A percentile compares a stretch with the other conserved stretches of the same genome.
phyloP scores from a whole-genome alignment of 2,797 vertebrate genomes.

The Anniella stebbinsi region DNA sequence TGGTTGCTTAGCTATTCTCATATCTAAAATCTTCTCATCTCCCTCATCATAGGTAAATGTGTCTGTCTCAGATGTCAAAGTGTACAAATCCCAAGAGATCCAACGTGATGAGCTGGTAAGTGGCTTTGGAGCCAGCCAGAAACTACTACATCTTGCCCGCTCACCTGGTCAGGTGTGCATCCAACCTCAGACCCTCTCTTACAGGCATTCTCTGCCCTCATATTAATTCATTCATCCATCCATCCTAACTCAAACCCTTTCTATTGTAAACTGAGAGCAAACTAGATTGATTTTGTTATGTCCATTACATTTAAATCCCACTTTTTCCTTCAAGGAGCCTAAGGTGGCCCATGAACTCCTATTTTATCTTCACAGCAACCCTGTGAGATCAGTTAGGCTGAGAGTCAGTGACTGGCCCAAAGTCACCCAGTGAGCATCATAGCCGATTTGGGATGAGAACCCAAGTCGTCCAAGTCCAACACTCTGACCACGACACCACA shows the following conservation, averaged over 20 bases:
- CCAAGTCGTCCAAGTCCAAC: too few relatives aligned
- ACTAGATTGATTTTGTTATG: not conserved
- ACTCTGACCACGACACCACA: too few relatives aligned
- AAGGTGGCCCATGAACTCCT: too few relatives aligned
- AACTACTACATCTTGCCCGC: conserved; percentile 11
- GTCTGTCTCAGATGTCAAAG: conserved; percentile 85
- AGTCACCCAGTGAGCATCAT: too few relatives aligned
- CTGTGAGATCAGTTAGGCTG: too few relatives aligned
- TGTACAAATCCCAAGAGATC: conserved; percentile 89
- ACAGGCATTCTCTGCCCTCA: not conserved
- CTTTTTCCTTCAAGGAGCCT: too few relatives aligned
- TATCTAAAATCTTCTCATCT: not conserved
- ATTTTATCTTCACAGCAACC: too few relatives aligned
- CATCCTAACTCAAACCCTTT: not conserved
- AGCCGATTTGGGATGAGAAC: too few relatives aligned
- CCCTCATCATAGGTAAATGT: conserved; percentile 82
- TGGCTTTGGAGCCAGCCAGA: conserved; percentile 25
- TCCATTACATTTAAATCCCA: too few relatives aligned
- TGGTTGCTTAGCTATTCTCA: not conserved
- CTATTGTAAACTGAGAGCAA: not conserved
- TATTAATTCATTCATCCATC: not conserved
- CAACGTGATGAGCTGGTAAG: conserved; percentile 91
- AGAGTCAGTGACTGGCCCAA: too few relatives aligned
- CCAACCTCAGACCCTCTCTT: not conserved
- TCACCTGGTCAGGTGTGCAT: conserved; percentile 25